Base-by-base conservation (phyloP, 2,113 vertebrate genomes). In the Siniperca chuatsi region DNA sequence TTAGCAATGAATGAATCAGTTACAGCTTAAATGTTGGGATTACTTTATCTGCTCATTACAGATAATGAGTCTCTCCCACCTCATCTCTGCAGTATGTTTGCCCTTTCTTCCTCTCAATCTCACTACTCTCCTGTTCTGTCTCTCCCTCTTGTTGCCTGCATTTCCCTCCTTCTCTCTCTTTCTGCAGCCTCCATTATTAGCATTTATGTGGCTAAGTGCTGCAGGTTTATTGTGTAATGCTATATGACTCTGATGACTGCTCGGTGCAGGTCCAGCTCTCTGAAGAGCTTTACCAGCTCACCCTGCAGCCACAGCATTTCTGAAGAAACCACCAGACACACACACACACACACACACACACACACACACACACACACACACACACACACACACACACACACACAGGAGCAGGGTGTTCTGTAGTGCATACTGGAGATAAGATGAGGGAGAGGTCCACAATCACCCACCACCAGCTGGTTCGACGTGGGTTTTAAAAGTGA, bases 341-440 rank as follows among this genome's bases (percentile, higher is more conserved):
- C 71, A 61, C 81, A 79, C 57, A 62, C 15, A 50, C 60, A 60
- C 20, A 29, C 54, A 52, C 62, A 33, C 66, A 70, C 66, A 35
- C 77, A 62, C 33, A 40, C 57, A 54, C 21, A 44, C 44, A 57
- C 21, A 66, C 58, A 75, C 58, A 64, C 18, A 73, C 75, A 77
- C 75, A 52, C 74, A 65, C 60, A 52, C 46, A 54, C 64, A 67
- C 64, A 67, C 68, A 61, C 65, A 55, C 29, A 61, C 54, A 57
- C n/a, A 57, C 33, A 68, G 1, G 25, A 10, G n/a, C 50, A 58
- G 61, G 74, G 72, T 79, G 64, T 67, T 62, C 61, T 87, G 80
- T 33, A 35, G 83, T 60, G 50, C 44, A 65, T n/a, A n/a, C 23
- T 42, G 58, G 12, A 90, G 90, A 93, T 92, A 93, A 93, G 79